Evolutionary conservation across 2,888 invertebrate species (phyloP), one percentile per base, ranked within the genome.

Genomic region (Xanthorhoe designata): DNA sequence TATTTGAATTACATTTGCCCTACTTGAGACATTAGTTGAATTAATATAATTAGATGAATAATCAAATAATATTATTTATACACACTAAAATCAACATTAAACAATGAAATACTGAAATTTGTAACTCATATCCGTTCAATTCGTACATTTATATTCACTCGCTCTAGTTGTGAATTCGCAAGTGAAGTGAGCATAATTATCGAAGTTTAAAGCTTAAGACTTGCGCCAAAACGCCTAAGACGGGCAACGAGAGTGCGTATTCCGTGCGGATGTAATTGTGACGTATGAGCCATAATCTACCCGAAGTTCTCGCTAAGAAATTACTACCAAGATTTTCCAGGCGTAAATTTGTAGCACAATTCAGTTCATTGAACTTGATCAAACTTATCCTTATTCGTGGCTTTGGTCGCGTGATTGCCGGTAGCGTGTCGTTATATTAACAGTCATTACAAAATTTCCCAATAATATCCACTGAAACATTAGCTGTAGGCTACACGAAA

Each of bases 381-480:
- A 68, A 75, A 77, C 72, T 81, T 78, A 78, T 81, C 76, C 81
- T 79, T 79, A 78, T 80, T 80, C 77, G 80, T 72, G 75, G 76
- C 58, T 63, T 61, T 72, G 71, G 79, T 91, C 83, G 91, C 92
- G 91, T 92, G 91, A 79, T 80, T 75, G 64, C 71, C 71, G 72
- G 72, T 74, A 73, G 90, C 91, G 90, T 91, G 91, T 86, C 85
- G 85, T 82, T 84, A 83, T 85, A 89, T 91, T 90, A 90, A 88
- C 85, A 89, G 87, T 90, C 89, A 91, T 91, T 91, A 91, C 87
- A 86, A 85, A 90, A 91, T 89, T 88, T 90, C 80, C 88, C 90
- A 90, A 91, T 92, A 92, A 89, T 89, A 90, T 82, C 80, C 75
- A 75, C 76, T 84, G 86, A 85, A 90, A 89, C 88, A 90, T 91